A percentile compares a stretch with the other conserved stretches of the same genome.
These are phyloP conservation scores for Erannis defoliaria DNA, from an alignment of 2,888 invertebrate genomes.

Conservation along the genomic window DNA sequence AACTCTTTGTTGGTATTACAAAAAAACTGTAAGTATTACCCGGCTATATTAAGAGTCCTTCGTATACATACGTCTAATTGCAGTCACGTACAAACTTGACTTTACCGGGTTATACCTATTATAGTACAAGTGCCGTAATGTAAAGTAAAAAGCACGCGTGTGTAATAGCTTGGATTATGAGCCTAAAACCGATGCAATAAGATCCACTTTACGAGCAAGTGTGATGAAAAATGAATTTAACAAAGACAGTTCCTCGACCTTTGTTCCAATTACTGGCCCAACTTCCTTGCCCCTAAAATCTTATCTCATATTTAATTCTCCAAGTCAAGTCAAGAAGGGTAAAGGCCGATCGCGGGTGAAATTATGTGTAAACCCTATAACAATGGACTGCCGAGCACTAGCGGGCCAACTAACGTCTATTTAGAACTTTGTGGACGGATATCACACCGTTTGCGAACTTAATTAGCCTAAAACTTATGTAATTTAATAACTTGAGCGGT, in stretches of 20 bases:
- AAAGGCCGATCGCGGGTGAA: constrained; percentile 42
- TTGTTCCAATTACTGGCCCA: constrained; percentile 3
- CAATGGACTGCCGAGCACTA: constrained; percentile 49
- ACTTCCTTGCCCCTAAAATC: constrained; percentile 19
- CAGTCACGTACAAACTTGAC: too few species aligned
- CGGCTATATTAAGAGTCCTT: too few species aligned
- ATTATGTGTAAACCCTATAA: constrained; percentile 53
- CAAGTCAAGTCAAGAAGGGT: constrained; percentile 22
- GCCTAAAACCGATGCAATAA: too few species aligned
- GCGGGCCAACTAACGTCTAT: constrained; percentile 46
- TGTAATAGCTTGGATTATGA: too few species aligned
- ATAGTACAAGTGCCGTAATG: too few species aligned
- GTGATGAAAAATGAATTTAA: background rate
- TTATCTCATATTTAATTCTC: constrained; percentile 35
- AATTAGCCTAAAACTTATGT: background rate
- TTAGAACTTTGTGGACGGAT: constrained; percentile 40
- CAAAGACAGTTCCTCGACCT: background rate
- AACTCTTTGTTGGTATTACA: too few species aligned
- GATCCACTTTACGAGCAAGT: too few species aligned
- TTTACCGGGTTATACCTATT: too few species aligned
- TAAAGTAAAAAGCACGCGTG: too few species aligned
- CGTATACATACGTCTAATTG: too few species aligned
- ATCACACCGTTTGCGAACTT: constrained; percentile 32
- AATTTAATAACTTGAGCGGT: too few species aligned
- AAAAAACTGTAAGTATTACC: too few species aligned